A percentile compares a stretch with the other conserved stretches of the same genome.
phyloP scores from a whole-genome alignment of 2,113 vertebrate genomes.

The Hucho hucho region DNA sequence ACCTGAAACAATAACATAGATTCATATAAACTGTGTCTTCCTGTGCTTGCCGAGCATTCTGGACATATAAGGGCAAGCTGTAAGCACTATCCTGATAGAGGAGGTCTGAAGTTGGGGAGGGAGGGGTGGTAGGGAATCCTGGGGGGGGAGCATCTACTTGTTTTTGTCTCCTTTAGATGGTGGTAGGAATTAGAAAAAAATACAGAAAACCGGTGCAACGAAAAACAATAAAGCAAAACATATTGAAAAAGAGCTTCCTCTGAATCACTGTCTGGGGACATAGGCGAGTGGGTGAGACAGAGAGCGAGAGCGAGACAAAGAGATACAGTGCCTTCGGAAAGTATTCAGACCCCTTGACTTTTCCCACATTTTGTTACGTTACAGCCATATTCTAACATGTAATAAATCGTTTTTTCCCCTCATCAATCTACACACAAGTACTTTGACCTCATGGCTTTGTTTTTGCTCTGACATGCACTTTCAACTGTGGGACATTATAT shows the following conservation, averaged over 20 bases:
- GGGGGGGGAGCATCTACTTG: slow-evolving; percentile 45
- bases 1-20: slow-evolving; percentile 59
- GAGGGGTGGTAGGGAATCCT: slow-evolving; percentile 17
- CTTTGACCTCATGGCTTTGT: too few species aligned
- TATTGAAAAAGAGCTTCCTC: slow-evolving; percentile 42
- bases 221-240: slow-evolving; percentile 42
- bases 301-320: background rate
- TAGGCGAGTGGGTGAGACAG: background rate
- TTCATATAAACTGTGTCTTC: slow-evolving; percentile 59
- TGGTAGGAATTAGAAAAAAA: background rate
- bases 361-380: too few species aligned
- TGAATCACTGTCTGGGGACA: slow-evolving; percentile 37
- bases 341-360: too few species aligned
- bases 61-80: slow-evolving; percentile 74
- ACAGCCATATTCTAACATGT: too few species aligned
- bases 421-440: too few species aligned
- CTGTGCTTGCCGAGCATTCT: slow-evolving; percentile 50
- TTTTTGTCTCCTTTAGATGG: too few species aligned
- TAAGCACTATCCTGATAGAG: slow-evolving; percentile 23
- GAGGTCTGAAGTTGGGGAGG: slow-evolving; percentile 21
- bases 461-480: too few species aligned
- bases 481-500: too few species aligned
- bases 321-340: too few species aligned
- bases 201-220: slow-evolving; percentile 12
- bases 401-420: too few species aligned